A percentile compares a stretch with the other conserved stretches of the same genome.
Conservation (phyloP, 92 coral and sea anemone genomes). For the Epizoanthus scotinus region DNA sequence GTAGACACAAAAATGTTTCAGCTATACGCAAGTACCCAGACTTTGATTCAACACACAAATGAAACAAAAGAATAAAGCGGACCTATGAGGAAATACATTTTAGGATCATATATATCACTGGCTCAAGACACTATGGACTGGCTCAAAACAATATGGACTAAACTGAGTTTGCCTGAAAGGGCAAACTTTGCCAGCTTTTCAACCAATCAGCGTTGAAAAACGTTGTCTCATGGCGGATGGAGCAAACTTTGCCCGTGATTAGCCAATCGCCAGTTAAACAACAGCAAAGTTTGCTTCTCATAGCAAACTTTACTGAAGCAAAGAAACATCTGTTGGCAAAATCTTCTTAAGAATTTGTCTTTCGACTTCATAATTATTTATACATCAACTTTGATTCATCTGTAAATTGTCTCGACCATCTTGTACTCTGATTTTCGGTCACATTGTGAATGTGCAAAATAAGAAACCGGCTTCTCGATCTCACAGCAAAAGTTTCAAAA, state of each 20-base stretch:
- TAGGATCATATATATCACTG: conserved; percentile 1
- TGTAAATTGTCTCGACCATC: neutral
- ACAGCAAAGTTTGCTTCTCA: neutral
- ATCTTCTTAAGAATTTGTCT: neutral
- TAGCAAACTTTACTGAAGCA: neutral
- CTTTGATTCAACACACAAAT: conserved; percentile 28
- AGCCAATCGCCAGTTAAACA: neutral
- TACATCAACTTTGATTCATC: neutral
- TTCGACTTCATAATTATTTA: neutral
- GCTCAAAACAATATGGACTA: conserved; percentile 6
- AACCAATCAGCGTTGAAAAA: neutral
- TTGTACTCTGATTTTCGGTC: neutral
- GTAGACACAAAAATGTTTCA: neutral
- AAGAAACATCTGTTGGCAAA: neutral
- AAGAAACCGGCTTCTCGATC: conserved; percentile 11
- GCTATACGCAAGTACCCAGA: neutral
- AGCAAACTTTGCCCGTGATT: conserved; percentile 10
- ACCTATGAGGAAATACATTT: conserved; percentile 1
- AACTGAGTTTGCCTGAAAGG: conserved; percentile 15
- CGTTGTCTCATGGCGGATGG: neutral
- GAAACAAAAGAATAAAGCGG: conserved; percentile 19
- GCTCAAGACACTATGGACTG: neutral
- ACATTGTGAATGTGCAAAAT: neutral
- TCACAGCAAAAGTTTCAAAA: neutral
- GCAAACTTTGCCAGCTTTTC: conserved; percentile 15